Conservation (phyloP, 2,888 invertebrate species). For the Sminthurinus aureus region DNA sequence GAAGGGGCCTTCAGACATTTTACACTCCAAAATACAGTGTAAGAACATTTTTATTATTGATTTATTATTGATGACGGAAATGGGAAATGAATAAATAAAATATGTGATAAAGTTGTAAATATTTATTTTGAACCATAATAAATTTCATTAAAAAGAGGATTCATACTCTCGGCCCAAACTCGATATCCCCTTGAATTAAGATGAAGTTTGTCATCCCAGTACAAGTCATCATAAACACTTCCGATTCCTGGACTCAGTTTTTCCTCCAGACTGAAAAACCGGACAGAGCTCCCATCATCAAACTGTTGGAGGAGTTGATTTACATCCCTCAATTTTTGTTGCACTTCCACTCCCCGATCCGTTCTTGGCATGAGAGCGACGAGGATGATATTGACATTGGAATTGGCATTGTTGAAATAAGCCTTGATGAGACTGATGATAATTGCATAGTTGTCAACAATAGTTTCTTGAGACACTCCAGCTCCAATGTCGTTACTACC, state of each 20-base stretch:
- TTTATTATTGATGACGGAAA: too few species aligned
- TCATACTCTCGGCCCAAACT: constrained; percentile 46
- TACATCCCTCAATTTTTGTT: constrained; percentile 36
- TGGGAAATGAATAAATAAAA: too few species aligned
- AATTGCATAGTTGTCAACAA: constrained; percentile 28
- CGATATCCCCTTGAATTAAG: constrained; percentile 36
- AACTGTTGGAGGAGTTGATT: constrained; percentile 30
- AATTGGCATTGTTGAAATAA: too few species aligned
- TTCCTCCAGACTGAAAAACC: constrained; percentile 44
- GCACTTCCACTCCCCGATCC: constrained; percentile 38
- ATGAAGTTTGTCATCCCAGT: constrained; percentile 38
- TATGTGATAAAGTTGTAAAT: too few species aligned
- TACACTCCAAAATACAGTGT: too few species aligned
- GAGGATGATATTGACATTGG: constrained; percentile 42
- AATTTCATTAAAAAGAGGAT: constrained; percentile 37
- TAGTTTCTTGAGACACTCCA: background rate
- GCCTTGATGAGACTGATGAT: constrained; percentile 40
- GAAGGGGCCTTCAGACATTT: too few species aligned
- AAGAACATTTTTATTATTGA: too few species aligned
- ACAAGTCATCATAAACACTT: constrained; percentile 34
- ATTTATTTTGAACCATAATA: too few species aligned
- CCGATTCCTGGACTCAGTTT: constrained; percentile 40
- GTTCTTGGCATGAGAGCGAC: constrained; percentile 44
- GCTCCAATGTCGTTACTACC: constrained; percentile 45
- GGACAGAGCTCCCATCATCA: constrained; percentile 31